Percentiles rank a stretch among this genome's conserved stretches.
phyloP scores from a whole-genome alignment of 1,140 invertebrate species.

The Trinorchestia longiramus region DNA sequence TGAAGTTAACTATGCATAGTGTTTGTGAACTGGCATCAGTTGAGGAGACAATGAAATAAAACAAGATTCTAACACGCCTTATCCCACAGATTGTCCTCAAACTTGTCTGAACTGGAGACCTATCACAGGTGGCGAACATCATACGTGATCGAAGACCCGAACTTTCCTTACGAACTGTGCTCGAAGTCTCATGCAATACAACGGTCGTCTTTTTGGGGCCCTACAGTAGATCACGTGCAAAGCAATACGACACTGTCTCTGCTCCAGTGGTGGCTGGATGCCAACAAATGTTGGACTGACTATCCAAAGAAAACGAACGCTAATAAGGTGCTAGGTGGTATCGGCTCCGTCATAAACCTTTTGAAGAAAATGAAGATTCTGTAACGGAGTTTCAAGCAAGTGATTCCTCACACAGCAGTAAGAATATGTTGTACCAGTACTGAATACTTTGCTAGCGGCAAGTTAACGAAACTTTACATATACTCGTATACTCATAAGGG shows the following conservation, averaged over 20 bases:
- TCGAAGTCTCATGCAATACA: not conserved
- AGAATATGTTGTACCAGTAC: not conserved
- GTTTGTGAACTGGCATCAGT: not conserved
- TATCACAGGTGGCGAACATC: conserved; percentile 16
- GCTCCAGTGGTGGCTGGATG: not conserved
- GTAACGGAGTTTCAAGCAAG: not conserved
- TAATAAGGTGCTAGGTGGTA: not conserved
- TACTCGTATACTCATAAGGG: too few species aligned
- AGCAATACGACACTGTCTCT: not conserved
- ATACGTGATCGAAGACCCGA: not conserved
- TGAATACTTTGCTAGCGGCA: not conserved
- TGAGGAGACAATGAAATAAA: not conserved
- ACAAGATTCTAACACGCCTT: not conserved
- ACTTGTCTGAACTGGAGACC: not conserved
- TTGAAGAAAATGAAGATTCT: not conserved
- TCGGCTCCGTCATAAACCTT: not conserved
- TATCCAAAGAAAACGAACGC: not conserved
- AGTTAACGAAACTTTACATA: not conserved
- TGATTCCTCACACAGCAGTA: not conserved
- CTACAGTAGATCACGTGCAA: not conserved
- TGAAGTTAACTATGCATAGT: not conserved
- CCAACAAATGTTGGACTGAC: conserved; percentile 25
- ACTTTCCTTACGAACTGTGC: not conserved
- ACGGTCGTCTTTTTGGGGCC: not conserved
- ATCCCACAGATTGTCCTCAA: conserved; percentile 14